phyloP scores from a whole-genome alignment of 1,140 invertebrate genomes.

The Drosophila persimilis region DNA sequence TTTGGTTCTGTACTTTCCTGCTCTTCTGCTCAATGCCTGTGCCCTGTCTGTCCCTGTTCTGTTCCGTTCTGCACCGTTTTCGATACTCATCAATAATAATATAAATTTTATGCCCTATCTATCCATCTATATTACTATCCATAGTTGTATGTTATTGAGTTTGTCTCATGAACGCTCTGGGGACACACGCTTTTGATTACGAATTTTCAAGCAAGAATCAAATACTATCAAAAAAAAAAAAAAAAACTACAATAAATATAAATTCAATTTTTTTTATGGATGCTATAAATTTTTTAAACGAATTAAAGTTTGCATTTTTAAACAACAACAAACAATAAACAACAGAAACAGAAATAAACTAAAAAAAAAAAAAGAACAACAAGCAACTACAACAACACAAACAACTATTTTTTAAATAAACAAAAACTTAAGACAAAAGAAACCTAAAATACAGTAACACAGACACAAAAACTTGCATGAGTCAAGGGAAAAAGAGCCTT shows the following conservation, averaged over 20 bases:
- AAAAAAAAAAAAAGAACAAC: slow-evolving; percentile 12
- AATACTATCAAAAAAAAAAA: neutral
- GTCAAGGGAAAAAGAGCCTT: slow-evolving; percentile 10
- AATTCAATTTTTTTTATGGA: slow-evolving; percentile 59
- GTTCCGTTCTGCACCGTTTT: slow-evolving; percentile 46
- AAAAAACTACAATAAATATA: slow-evolving; percentile 28
- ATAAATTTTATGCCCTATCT: slow-evolving; percentile 59
- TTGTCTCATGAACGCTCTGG: slow-evolving; percentile 78
- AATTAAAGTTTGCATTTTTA: slow-evolving; percentile 56
- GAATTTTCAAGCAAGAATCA: slow-evolving; percentile 37
- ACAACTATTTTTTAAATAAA: slow-evolving; percentile 24
- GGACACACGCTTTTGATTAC: slow-evolving; percentile 77
- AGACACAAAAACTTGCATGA: slow-evolving; percentile 30
- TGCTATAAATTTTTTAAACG: slow-evolving; percentile 57
- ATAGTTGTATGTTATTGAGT: slow-evolving; percentile 81
- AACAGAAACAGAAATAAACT: slow-evolving; percentile 37
- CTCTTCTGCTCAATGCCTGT: too few relatives aligned
- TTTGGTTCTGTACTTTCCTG: slow-evolving; percentile 36
- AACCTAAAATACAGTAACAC: slow-evolving; percentile 15
- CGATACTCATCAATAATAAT: slow-evolving; percentile 35
- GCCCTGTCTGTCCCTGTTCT: neutral
- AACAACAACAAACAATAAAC: slow-evolving; percentile 44
- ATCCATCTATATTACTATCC: slow-evolving; percentile 25
- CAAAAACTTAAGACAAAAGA: slow-evolving; percentile 25
- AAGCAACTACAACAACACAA: slow-evolving; percentile 39